Evolutionary conservation across 2,113 vertebrate species (phyloP), one percentile per base, ranked within the genome.

Genomic region (Chaenocephalus aceratus): DNA sequence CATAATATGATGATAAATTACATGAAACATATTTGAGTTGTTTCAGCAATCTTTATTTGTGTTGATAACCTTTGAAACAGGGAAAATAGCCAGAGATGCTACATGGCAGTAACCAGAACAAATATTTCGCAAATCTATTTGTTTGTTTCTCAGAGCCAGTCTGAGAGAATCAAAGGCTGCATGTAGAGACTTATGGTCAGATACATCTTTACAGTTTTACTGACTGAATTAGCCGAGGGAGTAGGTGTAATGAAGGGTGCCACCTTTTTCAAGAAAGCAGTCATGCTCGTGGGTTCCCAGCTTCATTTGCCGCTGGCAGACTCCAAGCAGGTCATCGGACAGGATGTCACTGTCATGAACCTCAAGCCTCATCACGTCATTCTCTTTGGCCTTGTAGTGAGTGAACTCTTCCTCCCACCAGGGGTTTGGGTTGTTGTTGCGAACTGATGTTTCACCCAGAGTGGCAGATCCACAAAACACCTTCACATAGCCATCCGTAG

Each of bases 361-460:
- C 73, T 86, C 86, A 3, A 88, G 65, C 48, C 62, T 70, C 76
- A 88, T 67, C 1, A 80, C 16, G 13, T 86, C 54, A 0, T 73
- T 69, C 46, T 79, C 11, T 23, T 51, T 12, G 13, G 86, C 84
- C 0, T 41, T 46, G 6, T 7, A 41, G 36, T 41, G 6, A 41
- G 36, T 6, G 5, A 41, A 41, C 36, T 41, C 36, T 41, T 90
- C 84, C 15, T 12, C 44, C 89, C 89, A 90, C 89, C 84, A 86
- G 44, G 89, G 89, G 70, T 88, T 82, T 0, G 0, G 0, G 0
- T 84, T 15, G 60, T 90, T 6, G 0, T 78, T 18, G 9, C 81
- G 69, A 11, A 82, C 45, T 3, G 57, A 46, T 0, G 89, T 90
- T 15, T 26, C 6, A 2, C 86, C 89, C 36, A 86, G 69, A 18